Evolutionary conservation across 2,888 invertebrate genomes (phyloP).

Genomic region (Biston stratarius): DNA sequence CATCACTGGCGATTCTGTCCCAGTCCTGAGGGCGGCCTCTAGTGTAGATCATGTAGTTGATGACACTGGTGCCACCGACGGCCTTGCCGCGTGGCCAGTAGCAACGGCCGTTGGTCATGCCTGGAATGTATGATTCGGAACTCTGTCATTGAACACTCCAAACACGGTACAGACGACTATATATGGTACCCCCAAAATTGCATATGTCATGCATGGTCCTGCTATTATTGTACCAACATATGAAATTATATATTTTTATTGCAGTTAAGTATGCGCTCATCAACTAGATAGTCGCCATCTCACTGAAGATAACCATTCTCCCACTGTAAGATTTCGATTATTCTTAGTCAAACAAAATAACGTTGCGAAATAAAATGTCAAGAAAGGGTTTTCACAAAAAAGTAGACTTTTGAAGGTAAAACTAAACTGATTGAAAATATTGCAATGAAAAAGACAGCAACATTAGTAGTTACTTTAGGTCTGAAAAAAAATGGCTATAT

Average conservation of each 20-base stretch:
- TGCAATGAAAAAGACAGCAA: too few relatives aligned
- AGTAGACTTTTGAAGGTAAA: too few relatives aligned
- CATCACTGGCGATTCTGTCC: constrained; percentile 88
- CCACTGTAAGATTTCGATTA: too few relatives aligned
- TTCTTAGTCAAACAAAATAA: too few relatives aligned
- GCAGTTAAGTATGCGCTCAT: not conserved
- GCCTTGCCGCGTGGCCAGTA: constrained; percentile 86
- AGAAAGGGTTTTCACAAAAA: too few relatives aligned
- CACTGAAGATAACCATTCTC: too few relatives aligned
- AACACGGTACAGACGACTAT: constrained; percentile 6
- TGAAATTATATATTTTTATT: not conserved
- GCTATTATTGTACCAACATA: not conserved
- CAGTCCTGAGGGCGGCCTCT: constrained; percentile 91
- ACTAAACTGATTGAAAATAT: too few relatives aligned
- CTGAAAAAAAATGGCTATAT: too few relatives aligned
- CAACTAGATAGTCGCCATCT: too few relatives aligned
- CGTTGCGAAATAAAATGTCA: too few relatives aligned
- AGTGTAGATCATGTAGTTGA: constrained; percentile 91
- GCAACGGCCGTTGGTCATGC: constrained; percentile 68
- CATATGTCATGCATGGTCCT: not conserved
- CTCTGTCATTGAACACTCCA: constrained; percentile 8
- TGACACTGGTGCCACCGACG: constrained; percentile 86
- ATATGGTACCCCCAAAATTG: constrained; percentile 17
- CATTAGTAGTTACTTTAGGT: too few relatives aligned
- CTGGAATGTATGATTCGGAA: constrained; percentile 51